These are phyloP conservation scores for Beris morrisii DNA, from an alignment of 2,888 invertebrate genomes.

Conservation along the genomic window DNA sequence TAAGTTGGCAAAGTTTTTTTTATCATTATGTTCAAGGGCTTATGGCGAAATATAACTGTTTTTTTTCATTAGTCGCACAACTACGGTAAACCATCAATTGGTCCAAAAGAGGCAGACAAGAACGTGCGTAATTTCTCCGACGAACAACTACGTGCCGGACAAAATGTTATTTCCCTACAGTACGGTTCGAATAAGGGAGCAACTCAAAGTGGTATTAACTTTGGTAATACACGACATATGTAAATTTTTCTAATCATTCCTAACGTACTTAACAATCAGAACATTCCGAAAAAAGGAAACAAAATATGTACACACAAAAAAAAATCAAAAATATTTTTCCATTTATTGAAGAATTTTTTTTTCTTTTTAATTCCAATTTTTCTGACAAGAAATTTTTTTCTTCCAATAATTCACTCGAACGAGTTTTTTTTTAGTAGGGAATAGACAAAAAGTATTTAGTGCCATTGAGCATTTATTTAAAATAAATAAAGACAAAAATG, in stretches of 20 bases:
- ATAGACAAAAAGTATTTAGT: conserved; percentile 11
- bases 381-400: conserved; percentile 4
- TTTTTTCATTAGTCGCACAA: conserved; percentile 67
- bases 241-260: conserved; percentile 58
- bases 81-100: conserved; percentile 85
- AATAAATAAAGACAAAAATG: conserved; percentile 13
- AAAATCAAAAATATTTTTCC: conserved; percentile 24
- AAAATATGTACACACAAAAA: conserved; percentile 1
- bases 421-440: conserved; percentile 7
- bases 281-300: conserved; percentile 9
- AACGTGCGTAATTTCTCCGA: conserved; percentile 92
- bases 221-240: conserved; percentile 97
- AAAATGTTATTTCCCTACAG: conserved; percentile 91
- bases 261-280: conserved; percentile 22
- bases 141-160: conserved; percentile 90
- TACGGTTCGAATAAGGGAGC: conserved; percentile 98
- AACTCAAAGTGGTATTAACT: conserved; percentile 93
- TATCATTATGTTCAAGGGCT: background rate
- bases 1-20: conserved; percentile 51
- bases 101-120: conserved; percentile 95
- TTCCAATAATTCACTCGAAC: background rate
- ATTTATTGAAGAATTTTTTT: background rate
- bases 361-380: conserved; percentile 3
- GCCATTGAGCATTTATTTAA: conserved; percentile 30
- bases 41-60: conserved; percentile 22